Base-by-base conservation (phyloP, 2,888 invertebrate species). In the Dusona sp. region DNA sequence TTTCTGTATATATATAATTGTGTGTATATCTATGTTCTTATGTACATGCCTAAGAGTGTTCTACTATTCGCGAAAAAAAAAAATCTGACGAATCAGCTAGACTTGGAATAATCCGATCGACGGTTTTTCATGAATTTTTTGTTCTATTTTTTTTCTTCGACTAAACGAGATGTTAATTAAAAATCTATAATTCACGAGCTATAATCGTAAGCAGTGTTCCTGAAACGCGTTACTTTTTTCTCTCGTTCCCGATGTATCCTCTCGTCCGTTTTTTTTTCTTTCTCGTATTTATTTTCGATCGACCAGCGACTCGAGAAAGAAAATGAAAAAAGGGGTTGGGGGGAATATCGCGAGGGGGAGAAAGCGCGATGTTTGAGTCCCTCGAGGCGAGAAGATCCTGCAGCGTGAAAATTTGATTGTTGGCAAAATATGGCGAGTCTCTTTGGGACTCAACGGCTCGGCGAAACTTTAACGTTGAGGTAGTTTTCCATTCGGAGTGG, bases 401-500 rank as follows among this genome's bases (percentile, higher is more conserved):
- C 72, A 22, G 80, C 33, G 29, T 29, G 57, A 54, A 83, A 81
- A 77, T 65, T 45, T n/a, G 25, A 65, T 36, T 19, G 19, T 51
- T 61, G 33, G 61, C 38, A 19, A 57, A 61, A 16, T 51, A 73
- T 45, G 68, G 70, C 42, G 48, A 77, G 25, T 25, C 57, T 54
- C 48, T 19, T 11, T 64, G 22, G 19, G 67, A 54, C 75, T 79
- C 64, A 79, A 72, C 75, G 70, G 79, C 79, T 82, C 72, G 85
- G 67, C 79, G 67, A 79, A 79, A 45, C 61, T 74, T 38, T 42
- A n/a, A 64, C 79, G 79, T 85, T 83, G 86, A 86, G 86, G 86
- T 86, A 86, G 86, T 68, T 79, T 22, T 13, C 48, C 16, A n/a
- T 38, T 67, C 67, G 67, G 38, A 38, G 36, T 22, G n/a, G 2